phyloP scores from a whole-genome alignment of 1,140 invertebrate genomes.

The Hyphantria cunea region DNA sequence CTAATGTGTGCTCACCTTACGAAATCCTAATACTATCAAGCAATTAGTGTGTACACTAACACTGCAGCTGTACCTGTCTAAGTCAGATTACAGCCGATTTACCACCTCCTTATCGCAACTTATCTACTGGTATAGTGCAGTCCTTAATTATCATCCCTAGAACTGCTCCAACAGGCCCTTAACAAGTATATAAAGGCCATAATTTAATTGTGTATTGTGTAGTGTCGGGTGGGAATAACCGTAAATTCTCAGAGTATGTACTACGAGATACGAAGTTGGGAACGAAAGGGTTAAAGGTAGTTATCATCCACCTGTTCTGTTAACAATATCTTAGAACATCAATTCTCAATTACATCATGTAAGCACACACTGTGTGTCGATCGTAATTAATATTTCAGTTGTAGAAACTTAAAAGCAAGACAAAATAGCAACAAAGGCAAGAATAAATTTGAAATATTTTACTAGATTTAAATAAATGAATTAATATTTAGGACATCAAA shows the following conservation, averaged over 20 bases:
- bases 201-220: constrained; percentile 7
- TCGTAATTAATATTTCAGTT: too few relatives aligned
- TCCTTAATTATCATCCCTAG: constrained; percentile 4
- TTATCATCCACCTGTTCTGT: background rate
- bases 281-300: background rate
- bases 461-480: too few relatives aligned
- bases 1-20: background rate
- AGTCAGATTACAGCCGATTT: background rate
- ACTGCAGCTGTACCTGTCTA: background rate
- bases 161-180: background rate
- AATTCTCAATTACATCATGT: too few relatives aligned
- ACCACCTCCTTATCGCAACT: constrained; percentile 1
- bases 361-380: too few relatives aligned
- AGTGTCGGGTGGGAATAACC: background rate
- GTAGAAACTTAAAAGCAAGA: too few relatives aligned
- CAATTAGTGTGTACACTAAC: background rate
- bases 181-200: constrained; percentile 3
- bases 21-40: constrained; percentile 1
- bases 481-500: too few relatives aligned
- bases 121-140: background rate
- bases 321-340: background rate
- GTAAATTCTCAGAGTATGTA: background rate
- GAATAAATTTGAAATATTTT: too few relatives aligned
- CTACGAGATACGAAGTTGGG: background rate
- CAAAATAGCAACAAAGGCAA: too few relatives aligned